Percentiles rank a stretch among this genome's conserved stretches.
phyloP scores from a whole-genome alignment of 2,888 invertebrate genomes.

The Tigriopus californicus region DNA sequence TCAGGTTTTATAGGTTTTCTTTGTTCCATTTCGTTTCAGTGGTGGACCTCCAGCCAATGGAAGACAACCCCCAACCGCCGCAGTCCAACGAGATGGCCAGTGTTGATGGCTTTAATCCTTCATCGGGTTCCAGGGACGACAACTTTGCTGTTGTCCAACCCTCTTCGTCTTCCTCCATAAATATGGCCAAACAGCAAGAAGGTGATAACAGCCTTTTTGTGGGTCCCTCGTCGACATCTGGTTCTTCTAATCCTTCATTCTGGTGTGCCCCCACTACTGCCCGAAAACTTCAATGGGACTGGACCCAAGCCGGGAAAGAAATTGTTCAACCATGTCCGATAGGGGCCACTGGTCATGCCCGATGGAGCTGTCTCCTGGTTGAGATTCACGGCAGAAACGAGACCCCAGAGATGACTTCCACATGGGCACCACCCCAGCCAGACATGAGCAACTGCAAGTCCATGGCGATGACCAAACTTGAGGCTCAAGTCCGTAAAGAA shows the following conservation, averaged over 20 bases:
- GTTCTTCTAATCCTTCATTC: not conserved
- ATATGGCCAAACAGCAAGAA: too few relatives aligned
- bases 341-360: slow-evolving; percentile 64
- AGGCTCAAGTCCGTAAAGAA: slow-evolving; percentile 27
- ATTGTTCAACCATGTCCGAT: slow-evolving; percentile 73
- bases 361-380: slow-evolving; percentile 46
- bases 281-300: slow-evolving; percentile 67
- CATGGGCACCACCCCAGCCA: slow-evolving; percentile 54
- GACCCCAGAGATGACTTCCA: slow-evolving; percentile 18
- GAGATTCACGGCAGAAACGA: slow-evolving; percentile 22
- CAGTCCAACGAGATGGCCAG: too few relatives aligned
- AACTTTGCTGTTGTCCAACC: too few relatives aligned
- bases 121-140: too few relatives aligned
- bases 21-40: too few relatives aligned
- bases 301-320: slow-evolving; percentile 54
- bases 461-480: slow-evolving; percentile 65
- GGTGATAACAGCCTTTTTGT: too few relatives aligned
- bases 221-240: too few relatives aligned
- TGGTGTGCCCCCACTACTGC: slow-evolving; percentile 48
- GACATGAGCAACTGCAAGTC: slow-evolving; percentile 73
- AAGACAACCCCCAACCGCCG: too few relatives aligned
- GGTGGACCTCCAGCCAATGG: too few relatives aligned
- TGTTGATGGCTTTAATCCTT: too few relatives aligned
- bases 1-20: too few relatives aligned
- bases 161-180: too few relatives aligned